phyloP scores from a whole-genome alignment of 2,113 vertebrate species.

The Notarius lentiginosus region DNA sequence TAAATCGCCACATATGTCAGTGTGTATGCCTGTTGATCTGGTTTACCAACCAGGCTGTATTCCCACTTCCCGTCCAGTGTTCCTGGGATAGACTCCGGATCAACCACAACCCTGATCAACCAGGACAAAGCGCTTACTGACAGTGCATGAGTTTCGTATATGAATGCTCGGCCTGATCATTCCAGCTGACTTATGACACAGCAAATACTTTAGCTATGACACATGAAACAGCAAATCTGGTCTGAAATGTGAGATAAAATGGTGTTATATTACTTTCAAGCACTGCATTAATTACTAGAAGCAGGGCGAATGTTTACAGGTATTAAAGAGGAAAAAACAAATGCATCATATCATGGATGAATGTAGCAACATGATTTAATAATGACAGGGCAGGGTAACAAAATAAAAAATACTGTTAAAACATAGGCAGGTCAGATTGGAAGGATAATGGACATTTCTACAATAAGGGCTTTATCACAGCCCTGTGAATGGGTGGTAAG shows the following conservation, averaged over 20 bases:
- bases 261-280: too few relatives aligned
- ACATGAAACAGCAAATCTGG: neutral
- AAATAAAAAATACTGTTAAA: neutral
- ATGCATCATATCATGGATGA: neutral
- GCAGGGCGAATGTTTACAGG: neutral
- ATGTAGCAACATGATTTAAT: neutral
- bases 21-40: neutral
- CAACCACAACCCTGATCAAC: neutral
- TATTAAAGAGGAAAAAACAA: neutral
- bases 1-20: neutral
- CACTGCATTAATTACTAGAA: neutral
- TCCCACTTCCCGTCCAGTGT: neutral
- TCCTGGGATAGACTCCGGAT: neutral
- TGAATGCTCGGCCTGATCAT: neutral
- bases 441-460: neutral
- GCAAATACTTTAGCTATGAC: neutral
- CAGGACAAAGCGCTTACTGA: neutral
- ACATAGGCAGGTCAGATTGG: neutral
- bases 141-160: neutral
- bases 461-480: neutral
- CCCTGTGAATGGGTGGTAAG: neutral
- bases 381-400: neutral
- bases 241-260: neutral
- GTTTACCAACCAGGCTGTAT: neutral
- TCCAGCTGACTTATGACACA: neutral